These are phyloP conservation scores for Apteryx owenii DNA, from an alignment of 2,113 vertebrate species.

Conservation along the genomic window DNA sequence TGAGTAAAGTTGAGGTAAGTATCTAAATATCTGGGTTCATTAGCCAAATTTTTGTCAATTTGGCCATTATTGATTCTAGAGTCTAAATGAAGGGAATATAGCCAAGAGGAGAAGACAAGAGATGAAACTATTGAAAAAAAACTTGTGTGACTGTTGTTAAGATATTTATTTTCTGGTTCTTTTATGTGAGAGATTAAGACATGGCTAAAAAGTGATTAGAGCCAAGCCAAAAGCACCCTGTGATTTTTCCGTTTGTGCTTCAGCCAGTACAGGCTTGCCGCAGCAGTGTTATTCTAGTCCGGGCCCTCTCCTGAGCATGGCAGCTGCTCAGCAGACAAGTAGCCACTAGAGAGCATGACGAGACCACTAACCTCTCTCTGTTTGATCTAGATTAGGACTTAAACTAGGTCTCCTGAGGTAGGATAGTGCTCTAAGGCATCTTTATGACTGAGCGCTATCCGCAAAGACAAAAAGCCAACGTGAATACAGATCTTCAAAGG, in stretches of 20 bases:
- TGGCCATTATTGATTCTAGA: neutral
- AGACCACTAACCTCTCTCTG: constrained; percentile 33
- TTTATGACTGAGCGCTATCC: neutral
- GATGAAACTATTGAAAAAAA: neutral
- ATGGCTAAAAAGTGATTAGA: neutral
- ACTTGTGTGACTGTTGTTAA: neutral
- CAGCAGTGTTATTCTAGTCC: neutral
- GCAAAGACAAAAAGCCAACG: neutral
- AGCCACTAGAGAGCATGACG: constrained; percentile 61
- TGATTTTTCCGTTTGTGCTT: neutral
- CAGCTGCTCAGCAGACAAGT: constrained; percentile 48
- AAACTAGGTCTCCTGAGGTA: neutral
- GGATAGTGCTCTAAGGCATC: neutral
- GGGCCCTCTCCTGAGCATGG: neutral
- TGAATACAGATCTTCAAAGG: constrained; percentile 3
- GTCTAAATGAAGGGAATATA: neutral
- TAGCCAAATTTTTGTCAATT: neutral
- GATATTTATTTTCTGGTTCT: neutral
- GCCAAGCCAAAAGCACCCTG: neutral
- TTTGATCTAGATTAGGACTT: neutral
- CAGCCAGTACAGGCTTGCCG: accelerated
- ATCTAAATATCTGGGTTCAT: neutral
- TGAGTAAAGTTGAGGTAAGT: neutral
- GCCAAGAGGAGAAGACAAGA: neutral
- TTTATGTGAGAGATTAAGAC: neutral